Evolutionary conservation across 2,888 invertebrate species (phyloP), one percentile per base, ranked within the genome.

Genomic region (Stegophylla sp.): DNA sequence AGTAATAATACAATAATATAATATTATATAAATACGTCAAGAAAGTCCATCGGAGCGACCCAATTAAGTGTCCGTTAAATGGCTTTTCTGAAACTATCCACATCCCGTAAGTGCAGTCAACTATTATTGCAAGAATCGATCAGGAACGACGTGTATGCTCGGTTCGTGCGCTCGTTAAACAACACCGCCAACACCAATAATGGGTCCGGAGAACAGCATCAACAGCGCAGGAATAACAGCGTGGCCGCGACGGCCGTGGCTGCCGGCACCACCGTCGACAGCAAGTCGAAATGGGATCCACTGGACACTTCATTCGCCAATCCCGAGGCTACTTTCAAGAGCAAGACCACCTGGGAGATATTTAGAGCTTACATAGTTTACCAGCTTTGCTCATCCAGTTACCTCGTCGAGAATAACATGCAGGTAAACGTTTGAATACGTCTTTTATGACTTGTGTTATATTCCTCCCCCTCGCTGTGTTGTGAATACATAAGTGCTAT

Each of bases 261-360:
- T 48, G 71, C 66, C 56, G 71, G 74, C 1, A 45, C 53, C 13
- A 61, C 56, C 7, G 15, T 74, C 23, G 53, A 81, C 59, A 26
- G 61, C 23, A 73, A 66, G 66, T 82, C 84, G 12, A 83, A 82
- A 82, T 84, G 83, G 82, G 94, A 94, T 87, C 92, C 92, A 3
- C 89, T 96, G 84, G 96, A 96, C 88, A 90, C 94, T 83, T 90
- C 90, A 84, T 98, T 98, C 88, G 92, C 92, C 87, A 94, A 96
- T 89, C 92, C 94, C 41, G 89, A 92, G 85, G 95, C 96, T 84
- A 94, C 97, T 41, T 98, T 96, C 89, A 95, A 95, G 87, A 96
- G 96, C 88, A 98, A 98, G 89, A 95, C 94, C 85, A 97, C 94
- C 84, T 91, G 90, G 88, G 97, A 98, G 88, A 90, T 98, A 84